Evolutionary conservation across 2,888 invertebrate species (phyloP).

Genomic region (Lordiphosa andalusiaca): DNA sequence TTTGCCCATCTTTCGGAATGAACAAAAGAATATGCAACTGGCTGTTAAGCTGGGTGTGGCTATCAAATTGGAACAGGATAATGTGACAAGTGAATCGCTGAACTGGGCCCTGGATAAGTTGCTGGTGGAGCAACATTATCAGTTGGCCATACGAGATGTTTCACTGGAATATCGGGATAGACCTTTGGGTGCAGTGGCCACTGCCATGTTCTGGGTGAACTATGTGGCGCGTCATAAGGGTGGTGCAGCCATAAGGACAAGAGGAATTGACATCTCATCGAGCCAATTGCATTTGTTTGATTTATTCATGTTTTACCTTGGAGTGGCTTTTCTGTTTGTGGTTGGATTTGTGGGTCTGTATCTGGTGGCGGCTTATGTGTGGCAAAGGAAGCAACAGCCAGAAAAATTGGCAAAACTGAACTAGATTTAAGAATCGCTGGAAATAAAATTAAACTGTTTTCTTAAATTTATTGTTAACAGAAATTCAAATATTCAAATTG

Average conservation of each 20-base stretch:
- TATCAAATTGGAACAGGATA: conserved; percentile 66
- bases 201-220: conserved; percentile 80
- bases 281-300: conserved; percentile 78
- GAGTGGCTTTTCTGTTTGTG: conserved; percentile 52
- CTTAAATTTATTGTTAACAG: too few relatives aligned
- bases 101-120: conserved; percentile 78
- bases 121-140: conserved; percentile 71
- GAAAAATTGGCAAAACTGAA: conserved; percentile 64
- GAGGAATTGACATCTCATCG: conserved; percentile 71
- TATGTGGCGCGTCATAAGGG: conserved; percentile 79
- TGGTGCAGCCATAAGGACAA: conserved; percentile 73
- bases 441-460: conserved; percentile 4
- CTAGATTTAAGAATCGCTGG: conserved; percentile 23
- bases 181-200: conserved; percentile 77
- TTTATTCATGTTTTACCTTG: conserved; percentile 78
- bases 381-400: conserved; percentile 50
- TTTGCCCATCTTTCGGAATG: conserved; percentile 80
- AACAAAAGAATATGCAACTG: conserved; percentile 73
- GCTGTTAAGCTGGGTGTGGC: conserved; percentile 75
- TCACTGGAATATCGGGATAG: conserved; percentile 79
- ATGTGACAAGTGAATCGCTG: conserved; percentile 75
- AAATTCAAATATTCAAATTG: too few relatives aligned
- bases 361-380: conserved; percentile 34
- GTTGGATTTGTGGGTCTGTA: conserved; percentile 39
- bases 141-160: conserved; percentile 71